phyloP scores from a whole-genome alignment of 2,797 vertebrate species.

The Lacerta agilis region DNA sequence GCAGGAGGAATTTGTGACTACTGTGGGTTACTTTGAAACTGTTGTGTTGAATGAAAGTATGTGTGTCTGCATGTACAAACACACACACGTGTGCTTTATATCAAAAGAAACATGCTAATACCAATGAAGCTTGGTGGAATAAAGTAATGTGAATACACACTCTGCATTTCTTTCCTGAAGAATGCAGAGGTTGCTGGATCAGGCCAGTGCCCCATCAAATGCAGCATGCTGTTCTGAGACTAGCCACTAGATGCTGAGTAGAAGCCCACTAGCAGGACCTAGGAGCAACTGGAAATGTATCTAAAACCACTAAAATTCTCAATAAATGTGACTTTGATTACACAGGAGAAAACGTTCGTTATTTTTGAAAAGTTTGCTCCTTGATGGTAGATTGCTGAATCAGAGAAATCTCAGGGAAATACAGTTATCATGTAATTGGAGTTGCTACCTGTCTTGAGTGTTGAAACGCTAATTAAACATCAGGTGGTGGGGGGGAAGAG shows the following conservation, averaged over 20 bases:
- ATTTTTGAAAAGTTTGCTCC: neutral
- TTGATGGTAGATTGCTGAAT: slow-evolving; percentile 1
- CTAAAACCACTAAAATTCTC: neutral
- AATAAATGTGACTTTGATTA: slow-evolving; percentile 4
- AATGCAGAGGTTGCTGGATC: too few relatives aligned
- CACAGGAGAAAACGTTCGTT: neutral
- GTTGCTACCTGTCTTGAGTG: neutral
- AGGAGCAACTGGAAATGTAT: neutral
- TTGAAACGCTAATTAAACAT: neutral
- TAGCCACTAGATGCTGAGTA: too few relatives aligned
- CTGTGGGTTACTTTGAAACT: neutral
- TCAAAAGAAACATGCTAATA: neutral
- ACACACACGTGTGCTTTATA: neutral
- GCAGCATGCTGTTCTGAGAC: too few relatives aligned
- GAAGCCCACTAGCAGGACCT: too few relatives aligned
- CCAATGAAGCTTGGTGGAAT: neutral
- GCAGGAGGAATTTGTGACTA: neutral
- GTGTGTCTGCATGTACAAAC: neutral
- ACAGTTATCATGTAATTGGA: slow-evolving; percentile 6
- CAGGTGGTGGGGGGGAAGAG: neutral
- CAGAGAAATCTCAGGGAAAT: neutral
- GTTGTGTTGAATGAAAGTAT: neutral
- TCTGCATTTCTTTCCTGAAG: neutral
- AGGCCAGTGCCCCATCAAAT: too few relatives aligned
- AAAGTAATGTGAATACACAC: neutral